These are phyloP conservation scores for Pangasius larnaudii DNA, from an alignment of 2,797 vertebrate genomes.

Conservation along the genomic window DNA sequence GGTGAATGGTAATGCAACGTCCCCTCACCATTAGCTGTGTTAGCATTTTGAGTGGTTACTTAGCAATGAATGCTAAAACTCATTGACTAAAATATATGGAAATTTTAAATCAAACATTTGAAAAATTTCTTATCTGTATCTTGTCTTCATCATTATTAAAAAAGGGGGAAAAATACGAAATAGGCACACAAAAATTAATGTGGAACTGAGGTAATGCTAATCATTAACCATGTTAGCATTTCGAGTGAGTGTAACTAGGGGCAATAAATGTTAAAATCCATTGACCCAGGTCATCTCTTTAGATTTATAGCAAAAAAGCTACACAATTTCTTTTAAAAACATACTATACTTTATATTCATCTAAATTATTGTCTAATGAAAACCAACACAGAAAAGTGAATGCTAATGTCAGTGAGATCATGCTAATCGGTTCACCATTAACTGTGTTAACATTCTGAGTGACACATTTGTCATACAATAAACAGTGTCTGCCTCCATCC, in stretches of 20 bases:
- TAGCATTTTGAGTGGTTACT: background rate
- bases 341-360: background rate
- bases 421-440: conserved; percentile 17
- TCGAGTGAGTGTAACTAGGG: background rate
- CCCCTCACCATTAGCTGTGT: background rate
- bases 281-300: background rate
- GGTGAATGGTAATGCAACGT: background rate
- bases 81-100: background rate
- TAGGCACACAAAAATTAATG: too few species aligned
- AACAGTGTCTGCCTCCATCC: conserved; percentile 20
- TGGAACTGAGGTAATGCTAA: background rate
- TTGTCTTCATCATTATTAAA: background rate
- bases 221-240: background rate
- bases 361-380: background rate
- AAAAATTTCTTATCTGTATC: background rate
- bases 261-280: background rate
- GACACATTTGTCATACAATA: conserved; percentile 1
- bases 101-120: background rate
- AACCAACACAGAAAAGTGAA: background rate
- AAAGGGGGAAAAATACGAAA: background rate
- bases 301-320: background rate
- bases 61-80: background rate
- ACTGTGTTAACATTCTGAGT: conserved; percentile 8
- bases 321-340: background rate
- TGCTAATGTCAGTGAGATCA: background rate